Evolutionary conservation across 2,113 vertebrate genomes (phyloP).

Genomic region (Myrmecophaga tridactyla): DNA sequence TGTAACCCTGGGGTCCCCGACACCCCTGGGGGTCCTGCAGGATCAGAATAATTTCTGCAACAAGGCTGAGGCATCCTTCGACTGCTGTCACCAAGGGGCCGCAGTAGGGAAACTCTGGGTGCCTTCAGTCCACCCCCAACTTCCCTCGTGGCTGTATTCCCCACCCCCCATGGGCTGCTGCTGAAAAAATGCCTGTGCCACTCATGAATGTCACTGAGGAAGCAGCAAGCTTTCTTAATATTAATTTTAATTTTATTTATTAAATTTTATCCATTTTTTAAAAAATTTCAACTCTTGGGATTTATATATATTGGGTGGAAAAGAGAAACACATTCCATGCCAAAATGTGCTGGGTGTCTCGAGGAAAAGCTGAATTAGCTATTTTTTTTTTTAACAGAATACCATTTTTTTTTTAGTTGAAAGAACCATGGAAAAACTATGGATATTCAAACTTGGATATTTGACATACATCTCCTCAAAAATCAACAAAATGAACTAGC

Average conservation of each 20-base stretch:
- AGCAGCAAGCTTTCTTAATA: neutral
- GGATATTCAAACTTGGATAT: neutral
- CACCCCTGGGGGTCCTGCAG: neutral
- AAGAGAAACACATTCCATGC: neutral
- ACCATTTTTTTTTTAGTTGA: neutral
- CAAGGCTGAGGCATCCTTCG: neutral
- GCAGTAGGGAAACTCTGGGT: neutral
- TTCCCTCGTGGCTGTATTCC: accelerated
- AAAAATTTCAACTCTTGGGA: neutral
- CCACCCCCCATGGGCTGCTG: neutral
- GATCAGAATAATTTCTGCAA: neutral
- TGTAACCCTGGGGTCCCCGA: neutral
- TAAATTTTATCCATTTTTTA: too few relatives aligned
- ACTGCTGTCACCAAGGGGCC: neutral
- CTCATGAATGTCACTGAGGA: neutral
- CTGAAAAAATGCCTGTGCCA: neutral
- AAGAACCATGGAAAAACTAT: neutral
- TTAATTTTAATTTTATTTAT: too few relatives aligned
- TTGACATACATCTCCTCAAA: neutral
- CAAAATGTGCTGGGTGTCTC: neutral
- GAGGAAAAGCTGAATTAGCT: neutral
- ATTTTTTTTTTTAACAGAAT: too few relatives aligned
- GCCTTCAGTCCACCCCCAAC: neutral
- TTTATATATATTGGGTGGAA: neutral
- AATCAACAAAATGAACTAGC: neutral